phyloP scores from a whole-genome alignment of 2,113 vertebrate genomes.

The Nesogale talazaci region DNA sequence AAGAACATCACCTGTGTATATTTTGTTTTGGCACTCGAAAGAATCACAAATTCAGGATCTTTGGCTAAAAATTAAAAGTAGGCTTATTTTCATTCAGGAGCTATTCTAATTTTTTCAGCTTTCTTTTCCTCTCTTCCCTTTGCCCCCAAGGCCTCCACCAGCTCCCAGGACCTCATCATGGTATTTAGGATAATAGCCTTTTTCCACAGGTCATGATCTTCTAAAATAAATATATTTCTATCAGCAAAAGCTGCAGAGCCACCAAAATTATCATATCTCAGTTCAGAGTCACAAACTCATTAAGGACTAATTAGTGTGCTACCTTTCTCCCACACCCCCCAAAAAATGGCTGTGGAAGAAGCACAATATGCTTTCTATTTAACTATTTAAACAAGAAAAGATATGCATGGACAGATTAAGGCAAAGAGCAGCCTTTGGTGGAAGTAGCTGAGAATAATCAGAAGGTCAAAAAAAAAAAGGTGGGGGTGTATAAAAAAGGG shows the following conservation, averaged over 20 bases:
- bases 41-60: neutral
- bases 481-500: neutral
- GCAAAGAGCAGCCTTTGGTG: slow-evolving; percentile 9
- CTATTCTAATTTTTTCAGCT: slow-evolving; percentile 68
- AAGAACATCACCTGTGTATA: neutral
- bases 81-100: slow-evolving; percentile 71
- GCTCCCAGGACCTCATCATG: slow-evolving; percentile 80
- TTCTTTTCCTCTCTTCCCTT: neutral
- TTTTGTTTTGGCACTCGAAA: slow-evolving; percentile 39
- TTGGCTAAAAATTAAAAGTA: slow-evolving; percentile 70
- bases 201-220: slow-evolving; percentile 82
- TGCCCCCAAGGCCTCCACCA: slow-evolving; percentile 33
- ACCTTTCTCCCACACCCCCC: slow-evolving; percentile 1
- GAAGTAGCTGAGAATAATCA: neutral
- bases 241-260: slow-evolving; percentile 74
- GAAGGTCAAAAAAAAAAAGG: slow-evolving; percentile 29
- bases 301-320: slow-evolving; percentile 66
- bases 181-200: slow-evolving; percentile 81
- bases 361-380: slow-evolving; percentile 36
- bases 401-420: neutral
- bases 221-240: slow-evolving; percentile 84
- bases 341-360: slow-evolving; percentile 51
- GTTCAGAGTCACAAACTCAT: slow-evolving; percentile 74
- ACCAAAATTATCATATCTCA: slow-evolving; percentile 69
- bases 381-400: slow-evolving; percentile 54